Percentiles rank a stretch among this genome's conserved stretches.
phyloP scores from a whole-genome alignment of 1,140 invertebrate genomes.

The Notospermus geniculatus region DNA sequence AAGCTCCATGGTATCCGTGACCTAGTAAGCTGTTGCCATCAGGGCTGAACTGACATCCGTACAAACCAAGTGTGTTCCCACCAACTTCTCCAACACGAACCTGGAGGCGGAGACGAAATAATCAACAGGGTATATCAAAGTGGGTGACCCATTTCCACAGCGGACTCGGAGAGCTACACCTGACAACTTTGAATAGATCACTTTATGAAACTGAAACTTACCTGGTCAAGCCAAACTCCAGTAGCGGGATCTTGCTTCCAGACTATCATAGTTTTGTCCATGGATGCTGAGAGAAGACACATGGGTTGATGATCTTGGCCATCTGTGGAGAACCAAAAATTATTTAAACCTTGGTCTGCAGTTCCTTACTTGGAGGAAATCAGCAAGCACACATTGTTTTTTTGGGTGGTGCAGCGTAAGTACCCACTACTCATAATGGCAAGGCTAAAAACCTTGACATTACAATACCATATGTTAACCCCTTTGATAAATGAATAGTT shows the following conservation, averaged over 20 bases:
- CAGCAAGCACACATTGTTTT: too few species aligned
- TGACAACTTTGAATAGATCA: too few species aligned
- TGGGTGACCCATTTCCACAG: neutral
- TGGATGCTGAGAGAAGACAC: conserved; percentile 79
- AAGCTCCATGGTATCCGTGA: conserved; percentile 87
- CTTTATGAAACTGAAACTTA: too few species aligned
- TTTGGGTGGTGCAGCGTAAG: too few species aligned
- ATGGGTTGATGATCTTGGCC: conserved; percentile 35
- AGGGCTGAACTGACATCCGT: conserved; percentile 77
- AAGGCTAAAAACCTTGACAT: too few species aligned
- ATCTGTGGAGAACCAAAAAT: neutral
- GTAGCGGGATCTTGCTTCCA: conserved; percentile 69
- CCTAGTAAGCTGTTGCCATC: conserved; percentile 73
- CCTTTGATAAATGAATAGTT: too few species aligned
- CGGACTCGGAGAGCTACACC: too few species aligned
- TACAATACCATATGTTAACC: too few species aligned
- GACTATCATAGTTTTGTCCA: conserved; percentile 91
- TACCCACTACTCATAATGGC: conserved; percentile 2
- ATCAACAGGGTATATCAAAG: neutral
- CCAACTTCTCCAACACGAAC: conserved; percentile 74
- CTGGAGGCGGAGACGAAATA: conserved; percentile 55
- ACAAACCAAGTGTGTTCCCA: conserved; percentile 89
- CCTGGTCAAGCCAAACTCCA: conserved; percentile 78
- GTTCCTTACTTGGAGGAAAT: neutral
- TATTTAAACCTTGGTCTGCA: neutral